Evolutionary conservation across 2,888 invertebrate species (phyloP).

Genomic region (Biston stratarius): DNA sequence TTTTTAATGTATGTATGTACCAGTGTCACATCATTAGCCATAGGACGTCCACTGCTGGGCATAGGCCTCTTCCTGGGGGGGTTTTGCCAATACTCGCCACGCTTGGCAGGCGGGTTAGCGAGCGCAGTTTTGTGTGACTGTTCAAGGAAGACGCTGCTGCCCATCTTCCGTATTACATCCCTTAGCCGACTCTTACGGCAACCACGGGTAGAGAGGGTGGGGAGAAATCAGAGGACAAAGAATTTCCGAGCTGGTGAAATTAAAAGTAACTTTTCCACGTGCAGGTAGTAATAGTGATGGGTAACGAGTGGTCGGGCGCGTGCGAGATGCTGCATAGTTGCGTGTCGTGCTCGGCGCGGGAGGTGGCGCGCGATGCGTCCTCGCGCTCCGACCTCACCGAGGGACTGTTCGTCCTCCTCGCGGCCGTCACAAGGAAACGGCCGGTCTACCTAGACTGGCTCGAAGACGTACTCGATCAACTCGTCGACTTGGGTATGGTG

Average conservation of each 20-base stretch:
- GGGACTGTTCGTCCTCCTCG: conserved; percentile 88
- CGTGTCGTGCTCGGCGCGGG: conserved; percentile 58
- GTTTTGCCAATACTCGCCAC: too few relatives aligned
- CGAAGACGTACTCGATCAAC: neutral
- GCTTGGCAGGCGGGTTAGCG: too few relatives aligned
- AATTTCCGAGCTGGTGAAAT: too few relatives aligned
- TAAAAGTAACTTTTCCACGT: neutral
- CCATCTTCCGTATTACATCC: too few relatives aligned
- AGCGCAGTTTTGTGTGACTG: too few relatives aligned
- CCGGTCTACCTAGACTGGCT: conserved; percentile 67
- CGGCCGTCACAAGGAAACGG: conserved; percentile 89
- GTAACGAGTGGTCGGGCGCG: conserved; percentile 66
- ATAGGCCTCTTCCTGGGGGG: too few relatives aligned
- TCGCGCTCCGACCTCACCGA: conserved; percentile 90
- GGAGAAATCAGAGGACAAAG: neutral
- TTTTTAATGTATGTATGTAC: neutral
- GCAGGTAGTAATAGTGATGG: conserved; percentile 75
- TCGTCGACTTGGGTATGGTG: neutral
- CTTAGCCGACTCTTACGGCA: too few relatives aligned
- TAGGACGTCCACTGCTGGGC: too few relatives aligned
- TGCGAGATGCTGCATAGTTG: conserved; percentile 60
- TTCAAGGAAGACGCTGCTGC: too few relatives aligned
- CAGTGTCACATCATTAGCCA: too few relatives aligned
- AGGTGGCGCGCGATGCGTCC: conserved; percentile 85
- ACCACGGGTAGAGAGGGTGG: too few relatives aligned